Evolutionary conservation across 1,140 invertebrate genomes (phyloP).

Genomic region (Drosophila trapezifrons): DNA sequence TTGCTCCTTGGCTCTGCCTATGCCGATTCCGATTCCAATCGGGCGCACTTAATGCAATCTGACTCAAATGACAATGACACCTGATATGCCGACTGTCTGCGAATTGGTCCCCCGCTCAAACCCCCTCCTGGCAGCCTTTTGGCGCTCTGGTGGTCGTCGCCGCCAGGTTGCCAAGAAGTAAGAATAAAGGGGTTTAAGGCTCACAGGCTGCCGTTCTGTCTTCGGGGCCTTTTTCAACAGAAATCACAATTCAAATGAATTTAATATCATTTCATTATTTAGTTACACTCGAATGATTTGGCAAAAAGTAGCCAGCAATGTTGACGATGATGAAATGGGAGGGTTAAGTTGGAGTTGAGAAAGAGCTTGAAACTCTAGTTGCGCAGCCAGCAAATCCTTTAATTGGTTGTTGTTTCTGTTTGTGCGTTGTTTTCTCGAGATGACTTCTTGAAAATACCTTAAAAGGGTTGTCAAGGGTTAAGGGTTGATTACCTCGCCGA

Average conservation of each 20-base stretch:
- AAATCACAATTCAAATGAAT: constrained; percentile 84
- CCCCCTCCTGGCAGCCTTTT: not conserved
- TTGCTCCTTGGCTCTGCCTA: constrained; percentile 8
- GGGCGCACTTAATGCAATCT: constrained; percentile 75
- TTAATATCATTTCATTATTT: constrained; percentile 84
- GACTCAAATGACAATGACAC: constrained; percentile 84
- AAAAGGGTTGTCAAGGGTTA: constrained; percentile 65
- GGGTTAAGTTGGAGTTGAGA: constrained; percentile 28
- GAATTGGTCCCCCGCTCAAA: constrained; percentile 7
- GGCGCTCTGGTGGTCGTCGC: constrained; percentile 66
- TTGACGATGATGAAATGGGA: constrained; percentile 28
- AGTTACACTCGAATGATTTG: constrained; percentile 82
- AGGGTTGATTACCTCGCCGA: constrained; percentile 41
- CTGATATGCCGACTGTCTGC: constrained; percentile 73
- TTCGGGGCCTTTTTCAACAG: constrained; percentile 73
- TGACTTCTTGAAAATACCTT: constrained; percentile 46
- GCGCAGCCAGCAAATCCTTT: constrained; percentile 63
- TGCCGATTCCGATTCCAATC: constrained; percentile 76
- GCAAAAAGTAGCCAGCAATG: constrained; percentile 71
- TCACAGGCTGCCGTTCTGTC: constrained; percentile 40
- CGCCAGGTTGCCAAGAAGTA: constrained; percentile 27
- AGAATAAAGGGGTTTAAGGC: constrained; percentile 54
- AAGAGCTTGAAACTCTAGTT: constrained; percentile 44
- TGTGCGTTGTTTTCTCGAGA: constrained; percentile 10
- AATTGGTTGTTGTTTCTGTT: constrained; percentile 73